A percentile compares a stretch with the other conserved stretches of the same genome.
These are phyloP conservation scores for Nibea coibor DNA, from an alignment of 2,113 vertebrate genomes.

Conservation along the genomic window DNA sequence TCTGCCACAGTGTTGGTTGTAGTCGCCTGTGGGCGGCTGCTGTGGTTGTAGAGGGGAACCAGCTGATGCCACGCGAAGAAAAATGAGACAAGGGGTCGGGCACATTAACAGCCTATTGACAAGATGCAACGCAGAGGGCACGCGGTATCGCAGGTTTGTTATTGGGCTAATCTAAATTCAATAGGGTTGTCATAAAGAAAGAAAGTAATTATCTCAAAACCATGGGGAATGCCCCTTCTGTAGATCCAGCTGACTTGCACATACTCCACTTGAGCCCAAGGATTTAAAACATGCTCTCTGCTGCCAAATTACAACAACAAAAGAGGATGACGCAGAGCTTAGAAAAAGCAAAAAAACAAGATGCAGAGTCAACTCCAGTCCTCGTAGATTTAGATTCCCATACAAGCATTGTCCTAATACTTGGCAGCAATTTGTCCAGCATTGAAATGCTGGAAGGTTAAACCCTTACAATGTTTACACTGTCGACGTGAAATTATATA, in stretches of 20 bases:
- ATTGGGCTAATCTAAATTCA: slow-evolving; percentile 73
- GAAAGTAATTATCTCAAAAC: slow-evolving; percentile 70
- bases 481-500: neutral
- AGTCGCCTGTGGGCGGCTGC: slow-evolving; percentile 53
- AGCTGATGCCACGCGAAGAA: slow-evolving; percentile 63
- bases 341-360: slow-evolving; percentile 20
- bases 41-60: slow-evolving; percentile 44
- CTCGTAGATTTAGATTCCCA: neutral
- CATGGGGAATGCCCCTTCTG: slow-evolving; percentile 46
- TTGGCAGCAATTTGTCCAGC: neutral
- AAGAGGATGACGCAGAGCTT: neutral
- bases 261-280: slow-evolving; percentile 10
- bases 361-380: slow-evolving; percentile 2
- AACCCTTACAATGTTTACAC: neutral
- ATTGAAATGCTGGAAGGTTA: neutral
- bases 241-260: slow-evolving; percentile 44
- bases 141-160: slow-evolving; percentile 51
- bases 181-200: slow-evolving; percentile 64
- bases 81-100: slow-evolving; percentile 52
- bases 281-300: slow-evolving; percentile 22
- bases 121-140: slow-evolving; percentile 53
- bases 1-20: slow-evolving; percentile 58
- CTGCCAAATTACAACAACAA: slow-evolving; percentile 41
- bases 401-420: neutral
- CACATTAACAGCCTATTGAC: slow-evolving; percentile 65